Evolutionary conservation across 2,113 vertebrate species (phyloP).

Genomic region (Abramis brama): DNA sequence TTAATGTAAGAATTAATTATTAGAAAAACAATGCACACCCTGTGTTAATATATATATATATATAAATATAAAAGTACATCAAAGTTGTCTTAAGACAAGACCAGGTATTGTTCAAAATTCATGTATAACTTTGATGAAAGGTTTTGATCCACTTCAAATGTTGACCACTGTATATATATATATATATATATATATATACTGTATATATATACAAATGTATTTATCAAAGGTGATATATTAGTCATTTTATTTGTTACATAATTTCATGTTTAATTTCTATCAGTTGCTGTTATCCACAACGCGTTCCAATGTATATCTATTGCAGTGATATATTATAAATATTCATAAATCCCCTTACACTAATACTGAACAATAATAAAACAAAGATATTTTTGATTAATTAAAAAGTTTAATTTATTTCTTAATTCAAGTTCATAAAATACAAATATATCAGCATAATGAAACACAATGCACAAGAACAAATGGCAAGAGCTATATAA

Average conservation of each 20-base stretch:
- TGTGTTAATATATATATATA: constrained; percentile 14
- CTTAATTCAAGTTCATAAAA: not conserved
- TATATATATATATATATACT: too few relatives aligned
- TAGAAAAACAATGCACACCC: too few relatives aligned
- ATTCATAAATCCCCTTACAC: not conserved
- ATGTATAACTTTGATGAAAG: too few relatives aligned
- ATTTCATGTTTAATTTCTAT: not conserved
- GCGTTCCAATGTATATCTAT: not conserved
- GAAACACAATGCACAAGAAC: not conserved
- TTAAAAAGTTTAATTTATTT: not conserved
- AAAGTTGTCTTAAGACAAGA: too few relatives aligned
- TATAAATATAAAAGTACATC: not conserved
- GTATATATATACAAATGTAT: too few relatives aligned
- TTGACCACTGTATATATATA: too few relatives aligned
- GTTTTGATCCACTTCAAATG: too few relatives aligned
- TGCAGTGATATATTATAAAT: not conserved
- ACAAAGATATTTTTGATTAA: not conserved
- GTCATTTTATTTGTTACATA: not conserved
- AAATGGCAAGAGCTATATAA: not conserved
- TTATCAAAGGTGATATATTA: not conserved
- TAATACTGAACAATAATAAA: not conserved
- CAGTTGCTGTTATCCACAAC: not conserved
- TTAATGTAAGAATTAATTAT: too few relatives aligned
- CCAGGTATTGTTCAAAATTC: too few relatives aligned
- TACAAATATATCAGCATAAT: not conserved